Evolutionary conservation across 2,113 vertebrate genomes (phyloP).

Genomic region (Motacilla alba): DNA sequence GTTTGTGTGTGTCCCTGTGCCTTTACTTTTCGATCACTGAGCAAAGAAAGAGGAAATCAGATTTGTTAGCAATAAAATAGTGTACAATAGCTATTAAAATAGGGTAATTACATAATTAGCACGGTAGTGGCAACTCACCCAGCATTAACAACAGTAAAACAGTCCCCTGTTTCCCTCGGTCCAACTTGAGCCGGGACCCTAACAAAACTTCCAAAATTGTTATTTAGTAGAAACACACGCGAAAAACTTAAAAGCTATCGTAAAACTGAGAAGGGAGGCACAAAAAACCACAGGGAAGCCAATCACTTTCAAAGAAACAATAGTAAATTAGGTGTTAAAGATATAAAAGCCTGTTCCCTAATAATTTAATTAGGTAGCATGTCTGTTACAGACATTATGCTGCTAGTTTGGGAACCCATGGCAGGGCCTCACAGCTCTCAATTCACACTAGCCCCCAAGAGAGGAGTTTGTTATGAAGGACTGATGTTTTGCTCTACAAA

Average conservation of each 20-base stretch:
- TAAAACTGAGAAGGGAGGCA: conserved; percentile 71
- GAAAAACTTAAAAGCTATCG: conserved; percentile 57
- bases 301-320: conserved; percentile 76
- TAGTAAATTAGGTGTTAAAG: conserved; percentile 79
- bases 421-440: conserved; percentile 65
- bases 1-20: conserved; percentile 17
- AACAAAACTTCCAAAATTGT: conserved; percentile 60
- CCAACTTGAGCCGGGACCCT: conserved; percentile 7
- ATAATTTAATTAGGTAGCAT: conserved; percentile 73
- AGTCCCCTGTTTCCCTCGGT: conserved; percentile 10
- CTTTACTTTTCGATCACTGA: neutral
- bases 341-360: conserved; percentile 73
- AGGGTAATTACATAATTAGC: conserved; percentile 66
- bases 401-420: conserved; percentile 67
- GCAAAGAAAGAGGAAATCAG: conserved; percentile 42
- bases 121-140: conserved; percentile 41
- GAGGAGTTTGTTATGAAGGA: conserved; percentile 62
- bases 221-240: conserved; percentile 59
- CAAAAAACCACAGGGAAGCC: conserved; percentile 72
- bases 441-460: conserved; percentile 46
- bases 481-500: conserved; percentile 53
- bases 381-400: conserved; percentile 76
- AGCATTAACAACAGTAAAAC: conserved; percentile 61
- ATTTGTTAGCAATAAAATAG: conserved; percentile 61
- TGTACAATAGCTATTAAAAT: conserved; percentile 60